Percentiles rank a stretch among this genome's conserved stretches.
phyloP scores from a whole-genome alignment of 2,888 invertebrate genomes.

The Isotomurus palustris region DNA sequence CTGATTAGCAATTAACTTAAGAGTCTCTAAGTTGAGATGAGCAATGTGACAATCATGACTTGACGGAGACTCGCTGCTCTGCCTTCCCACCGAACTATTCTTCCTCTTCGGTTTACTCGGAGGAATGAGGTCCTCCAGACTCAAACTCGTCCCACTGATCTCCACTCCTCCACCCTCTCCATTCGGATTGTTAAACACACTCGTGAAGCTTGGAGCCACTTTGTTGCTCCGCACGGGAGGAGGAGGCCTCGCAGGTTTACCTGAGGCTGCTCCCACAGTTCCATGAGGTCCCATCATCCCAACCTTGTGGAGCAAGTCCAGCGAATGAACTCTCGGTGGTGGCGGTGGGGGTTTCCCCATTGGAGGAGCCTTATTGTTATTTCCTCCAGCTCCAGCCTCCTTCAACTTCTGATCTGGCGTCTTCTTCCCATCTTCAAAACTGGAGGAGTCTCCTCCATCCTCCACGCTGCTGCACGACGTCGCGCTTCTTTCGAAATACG shows the following conservation, averaged over 20 bases:
- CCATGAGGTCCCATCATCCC: conserved; percentile 22
- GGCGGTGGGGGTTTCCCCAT: conserved; percentile 43
- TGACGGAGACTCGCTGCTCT: too few species aligned
- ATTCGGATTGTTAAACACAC: conserved; percentile 41
- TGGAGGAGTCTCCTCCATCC: neutral
- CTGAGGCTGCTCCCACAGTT: conserved; percentile 11
- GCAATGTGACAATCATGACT: conserved; percentile 44
- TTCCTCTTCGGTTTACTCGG: conserved; percentile 44
- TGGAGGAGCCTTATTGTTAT: conserved; percentile 22
- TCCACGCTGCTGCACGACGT: neutral
- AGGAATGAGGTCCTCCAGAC: conserved; percentile 23
- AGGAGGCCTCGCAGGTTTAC: conserved; percentile 44
- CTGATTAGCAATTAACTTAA: conserved; percentile 44
- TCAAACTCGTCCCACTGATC: too few species aligned
- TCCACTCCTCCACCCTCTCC: neutral
- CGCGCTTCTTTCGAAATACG: neutral
- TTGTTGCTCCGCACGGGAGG: conserved; percentile 41
- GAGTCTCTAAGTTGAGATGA: conserved; percentile 43
- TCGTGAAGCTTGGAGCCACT: conserved; percentile 44
- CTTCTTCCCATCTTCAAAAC: neutral
- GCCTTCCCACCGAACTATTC: too few species aligned
- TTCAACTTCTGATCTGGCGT: conserved; percentile 20
- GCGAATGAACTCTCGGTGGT: conserved; percentile 44
- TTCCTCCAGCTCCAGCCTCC: conserved; percentile 14
- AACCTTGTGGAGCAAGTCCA: conserved; percentile 41